A percentile compares a stretch with the other conserved stretches of the same genome.
These are phyloP conservation scores for Limanda limanda DNA, from an alignment of 2,113 vertebrate genomes.

Conservation along the genomic window DNA sequence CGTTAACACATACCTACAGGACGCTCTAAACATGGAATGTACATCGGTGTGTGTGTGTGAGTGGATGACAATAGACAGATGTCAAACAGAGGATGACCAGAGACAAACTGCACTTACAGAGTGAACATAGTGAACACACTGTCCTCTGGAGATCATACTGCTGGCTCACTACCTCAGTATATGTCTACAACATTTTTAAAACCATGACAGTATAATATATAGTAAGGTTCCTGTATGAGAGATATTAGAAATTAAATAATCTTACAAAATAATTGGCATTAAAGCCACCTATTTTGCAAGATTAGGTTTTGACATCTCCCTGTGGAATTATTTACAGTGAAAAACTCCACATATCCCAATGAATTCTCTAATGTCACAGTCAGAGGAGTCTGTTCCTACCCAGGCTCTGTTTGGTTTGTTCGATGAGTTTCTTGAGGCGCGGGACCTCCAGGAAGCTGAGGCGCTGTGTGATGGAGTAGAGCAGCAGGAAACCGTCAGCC, in stretches of 20 bases:
- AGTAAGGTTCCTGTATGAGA: not conserved
- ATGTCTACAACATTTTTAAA: too few relatives aligned
- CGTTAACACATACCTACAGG: not conserved
- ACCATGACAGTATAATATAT: not conserved
- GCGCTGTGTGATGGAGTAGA: constrained; percentile 82
- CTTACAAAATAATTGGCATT: not conserved
- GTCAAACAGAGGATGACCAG: constrained; percentile 34
- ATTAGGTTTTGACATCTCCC: too few relatives aligned
- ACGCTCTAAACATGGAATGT: not conserved
- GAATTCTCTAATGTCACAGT: too few relatives aligned
- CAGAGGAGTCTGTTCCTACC: constrained; percentile 47
- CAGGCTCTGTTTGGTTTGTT: constrained; percentile 78
- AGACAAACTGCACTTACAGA: not conserved
- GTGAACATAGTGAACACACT: constrained; percentile 8
- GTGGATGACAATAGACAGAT: constrained; percentile 55
- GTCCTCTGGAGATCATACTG: constrained; percentile 1
- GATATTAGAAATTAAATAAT: not conserved
- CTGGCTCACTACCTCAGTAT: constrained; percentile 5
- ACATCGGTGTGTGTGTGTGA: constrained; percentile 23
- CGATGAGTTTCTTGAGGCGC: constrained; percentile 79
- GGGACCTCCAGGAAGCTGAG: constrained; percentile 78
- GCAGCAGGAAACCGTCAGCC: constrained; percentile 82
- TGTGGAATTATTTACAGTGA: not conserved
- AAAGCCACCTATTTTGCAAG: too few relatives aligned
- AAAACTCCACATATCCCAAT: too few relatives aligned